Evolutionary conservation across 2,113 vertebrate genomes (phyloP).

Genomic region (Ginglymostoma cirratum): DNA sequence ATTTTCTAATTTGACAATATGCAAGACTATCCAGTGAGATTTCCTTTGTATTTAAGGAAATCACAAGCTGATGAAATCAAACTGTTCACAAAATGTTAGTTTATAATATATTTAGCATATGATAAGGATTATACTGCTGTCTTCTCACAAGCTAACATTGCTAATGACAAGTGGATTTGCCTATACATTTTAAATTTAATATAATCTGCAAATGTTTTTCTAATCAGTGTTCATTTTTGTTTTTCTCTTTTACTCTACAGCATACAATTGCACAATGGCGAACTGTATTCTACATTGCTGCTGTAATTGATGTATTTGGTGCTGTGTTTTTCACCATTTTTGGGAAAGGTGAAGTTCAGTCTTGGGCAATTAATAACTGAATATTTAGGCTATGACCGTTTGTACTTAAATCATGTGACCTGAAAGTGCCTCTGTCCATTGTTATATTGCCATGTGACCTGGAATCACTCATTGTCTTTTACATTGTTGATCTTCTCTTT

Average conservation of each 20-base stretch:
- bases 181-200: neutral
- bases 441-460: neutral
- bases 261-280: conserved; percentile 87
- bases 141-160: neutral
- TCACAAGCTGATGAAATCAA: neutral
- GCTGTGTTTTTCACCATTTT: conserved; percentile 75
- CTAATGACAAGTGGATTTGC: neutral
- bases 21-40: neutral
- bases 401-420: conserved; percentile 48
- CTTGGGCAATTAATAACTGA: conserved; percentile 68
- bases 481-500: neutral
- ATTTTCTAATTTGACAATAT: neutral
- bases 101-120: neutral
- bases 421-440: conserved; percentile 47
- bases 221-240: conserved; percentile 26
- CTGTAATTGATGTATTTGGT: conserved; percentile 79
- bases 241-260: conserved; percentile 52
- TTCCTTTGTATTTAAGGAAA: neutral
- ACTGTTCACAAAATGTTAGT: neutral
- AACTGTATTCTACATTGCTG: conserved; percentile 86
- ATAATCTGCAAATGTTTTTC: neutral
- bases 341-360: conserved; percentile 75
- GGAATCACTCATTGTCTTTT: neutral
- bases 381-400: conserved; percentile 36
- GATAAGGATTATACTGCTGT: neutral